phyloP scores from a whole-genome alignment of 2,888 invertebrate species.

The Lycocerus yunnanus region DNA sequence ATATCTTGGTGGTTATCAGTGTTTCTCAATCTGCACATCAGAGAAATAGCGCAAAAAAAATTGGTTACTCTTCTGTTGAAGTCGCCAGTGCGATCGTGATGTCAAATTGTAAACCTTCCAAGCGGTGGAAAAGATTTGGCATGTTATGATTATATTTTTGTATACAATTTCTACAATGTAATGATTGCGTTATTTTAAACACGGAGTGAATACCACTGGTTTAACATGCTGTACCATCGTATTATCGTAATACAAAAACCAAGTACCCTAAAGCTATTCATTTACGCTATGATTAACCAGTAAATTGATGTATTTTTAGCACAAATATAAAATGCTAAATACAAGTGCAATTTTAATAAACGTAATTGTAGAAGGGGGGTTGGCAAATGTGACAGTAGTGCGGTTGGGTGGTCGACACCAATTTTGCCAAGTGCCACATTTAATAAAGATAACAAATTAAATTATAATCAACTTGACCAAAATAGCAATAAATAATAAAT shows the following conservation, averaged over 20 bases:
- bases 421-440: neutral
- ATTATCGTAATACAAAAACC: neutral
- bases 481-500: neutral
- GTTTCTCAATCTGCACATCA: neutral
- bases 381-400: neutral
- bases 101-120: neutral
- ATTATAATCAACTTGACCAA: neutral
- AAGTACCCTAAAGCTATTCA: neutral
- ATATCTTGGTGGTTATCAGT: neutral
- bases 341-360: neutral
- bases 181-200: neutral
- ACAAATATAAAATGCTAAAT: neutral
- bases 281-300: neutral
- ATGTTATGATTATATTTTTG: neutral
- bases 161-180: neutral
- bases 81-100: neutral
- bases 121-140: neutral
- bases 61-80: neutral
- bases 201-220: neutral
- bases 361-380: neutral
- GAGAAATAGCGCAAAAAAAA: neutral
- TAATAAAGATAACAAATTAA: neutral
- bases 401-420: neutral
- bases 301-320: neutral
- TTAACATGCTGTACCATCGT: neutral